Percentiles rank a stretch among this genome's conserved stretches.
These are phyloP conservation scores for Sinelater perroti DNA, from an alignment of 2,888 invertebrate genomes.

Conservation along the genomic window DNA sequence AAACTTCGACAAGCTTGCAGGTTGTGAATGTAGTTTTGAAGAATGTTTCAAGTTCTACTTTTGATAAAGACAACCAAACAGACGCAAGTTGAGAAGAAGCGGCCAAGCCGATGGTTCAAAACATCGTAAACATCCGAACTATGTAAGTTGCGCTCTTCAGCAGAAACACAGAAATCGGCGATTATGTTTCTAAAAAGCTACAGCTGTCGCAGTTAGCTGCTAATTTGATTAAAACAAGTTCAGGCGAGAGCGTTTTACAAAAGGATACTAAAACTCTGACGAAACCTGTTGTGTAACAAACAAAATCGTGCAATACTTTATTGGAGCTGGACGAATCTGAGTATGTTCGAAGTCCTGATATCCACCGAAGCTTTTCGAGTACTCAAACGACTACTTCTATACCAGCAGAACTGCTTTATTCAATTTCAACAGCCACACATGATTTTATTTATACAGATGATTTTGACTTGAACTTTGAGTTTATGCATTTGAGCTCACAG, in stretches of 20 bases:
- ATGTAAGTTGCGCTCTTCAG: conserved; percentile 40
- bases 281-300: conserved; percentile 45
- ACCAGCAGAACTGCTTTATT: conserved; percentile 39
- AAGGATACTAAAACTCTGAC: conserved; percentile 50
- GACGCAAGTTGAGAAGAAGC: conserved; percentile 43
- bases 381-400: conserved; percentile 52
- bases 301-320: conserved; percentile 55
- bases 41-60: conserved; percentile 31
- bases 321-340: conserved; percentile 50
- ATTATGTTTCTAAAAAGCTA: conserved; percentile 49
- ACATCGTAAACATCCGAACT: conserved; percentile 51
- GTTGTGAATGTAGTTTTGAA: conserved; percentile 32
- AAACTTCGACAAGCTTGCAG: conserved; percentile 40
- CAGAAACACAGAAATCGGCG: conserved; percentile 60
- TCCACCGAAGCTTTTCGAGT: conserved; percentile 50
- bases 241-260: conserved; percentile 31
- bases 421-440: conserved; percentile 47
- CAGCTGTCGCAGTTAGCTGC: conserved; percentile 36
- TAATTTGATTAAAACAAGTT: conserved; percentile 31
- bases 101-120: conserved; percentile 13
- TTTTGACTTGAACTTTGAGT: conserved; percentile 48
- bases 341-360: conserved; percentile 35
- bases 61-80: conserved; percentile 51
- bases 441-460: conserved; percentile 52
- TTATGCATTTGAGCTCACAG: conserved; percentile 46